Base-by-base conservation (phyloP, 2,888 invertebrate genomes). In the Rhagonycha fulva region DNA sequence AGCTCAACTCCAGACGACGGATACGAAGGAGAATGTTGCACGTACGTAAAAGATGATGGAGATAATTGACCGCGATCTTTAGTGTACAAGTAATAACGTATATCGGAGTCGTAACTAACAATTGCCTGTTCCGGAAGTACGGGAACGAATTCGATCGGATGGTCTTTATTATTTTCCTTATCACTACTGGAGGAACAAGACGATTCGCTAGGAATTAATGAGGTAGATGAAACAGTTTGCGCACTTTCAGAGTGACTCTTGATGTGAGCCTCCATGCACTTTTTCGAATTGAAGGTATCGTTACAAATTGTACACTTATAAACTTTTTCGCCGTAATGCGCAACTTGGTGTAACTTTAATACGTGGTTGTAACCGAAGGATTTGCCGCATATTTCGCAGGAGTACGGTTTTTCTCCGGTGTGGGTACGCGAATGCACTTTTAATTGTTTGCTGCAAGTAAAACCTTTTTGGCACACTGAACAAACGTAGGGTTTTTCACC, bases 331-430 rank as follows among this genome's bases (percentile, higher is more conserved):
- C 96, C 96, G 83, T 95, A 96, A 87, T 97, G 97, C 82, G 96
- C 95, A 47, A 96, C 96, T 81, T 88, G 87, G 77, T 97, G 97
- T 72, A 96, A 88, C 87, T 96, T 96, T 76, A 96, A 89, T 4
- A 97, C 96, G 86, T 96, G 96, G 86, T 96, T 96, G 88, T 97
- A 96, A 9, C 96, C 96, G 85, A 97, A 97, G 72, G 95, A 94
- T 80, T 96, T 95, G 77, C 95, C 94, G 85, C 96, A 97, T 80
- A 96, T 96, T 86, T 96, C 96, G 87, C 96, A 96, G 70, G 95
- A 94, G 85, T 96, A 96, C 0, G 96, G 96, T 81, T 96, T 94
- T 84, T 96, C 96, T 2, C 96, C 96, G 0, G 96, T 96, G 85
- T 96, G 96, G 1, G 96, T 96, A 61, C 96, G 91, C 28, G 96